A percentile compares a stretch with the other conserved stretches of the same genome.
phyloP scores from a whole-genome alignment of 2,888 invertebrate species.

The Ophion slaviceki region DNA sequence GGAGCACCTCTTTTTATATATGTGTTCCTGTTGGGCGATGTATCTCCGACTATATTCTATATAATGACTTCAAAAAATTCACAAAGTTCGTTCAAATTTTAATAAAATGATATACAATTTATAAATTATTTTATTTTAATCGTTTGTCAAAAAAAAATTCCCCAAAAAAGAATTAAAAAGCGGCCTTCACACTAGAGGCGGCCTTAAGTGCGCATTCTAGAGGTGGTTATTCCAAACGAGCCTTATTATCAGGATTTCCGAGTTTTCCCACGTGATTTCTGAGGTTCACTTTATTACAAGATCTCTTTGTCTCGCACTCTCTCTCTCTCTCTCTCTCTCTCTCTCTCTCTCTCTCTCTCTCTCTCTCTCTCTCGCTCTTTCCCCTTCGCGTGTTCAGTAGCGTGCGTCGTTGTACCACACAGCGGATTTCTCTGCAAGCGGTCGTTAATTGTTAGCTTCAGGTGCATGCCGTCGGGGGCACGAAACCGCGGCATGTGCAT shows the following conservation, averaged over 20 bases:
- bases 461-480: constrained; percentile 34
- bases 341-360: constrained; percentile 26
- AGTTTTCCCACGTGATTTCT: constrained; percentile 58
- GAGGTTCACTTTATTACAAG: constrained; percentile 55
- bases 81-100: no score
- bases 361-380: not conserved
- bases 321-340: constrained; percentile 25
- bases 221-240: constrained; percentile 38
- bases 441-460: constrained; percentile 58
- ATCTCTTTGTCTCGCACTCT: not conserved
- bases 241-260: constrained; percentile 61
- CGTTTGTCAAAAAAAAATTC: no score
- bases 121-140: no score
- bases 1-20: no score
- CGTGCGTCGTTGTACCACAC: constrained; percentile 39
- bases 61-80: no score
- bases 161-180: no score
- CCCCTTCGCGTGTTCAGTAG: constrained; percentile 20
- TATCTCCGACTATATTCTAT: no score
- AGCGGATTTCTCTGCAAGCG: constrained; percentile 58
- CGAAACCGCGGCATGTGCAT: constrained; percentile 58
- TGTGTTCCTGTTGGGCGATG: no score
- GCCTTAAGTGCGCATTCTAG: not conserved
- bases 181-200: no score
- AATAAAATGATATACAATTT: no score